phyloP scores from a whole-genome alignment of 37 sponge, comb jelly and placozoan genomes.

The Axinella damicornis region DNA sequence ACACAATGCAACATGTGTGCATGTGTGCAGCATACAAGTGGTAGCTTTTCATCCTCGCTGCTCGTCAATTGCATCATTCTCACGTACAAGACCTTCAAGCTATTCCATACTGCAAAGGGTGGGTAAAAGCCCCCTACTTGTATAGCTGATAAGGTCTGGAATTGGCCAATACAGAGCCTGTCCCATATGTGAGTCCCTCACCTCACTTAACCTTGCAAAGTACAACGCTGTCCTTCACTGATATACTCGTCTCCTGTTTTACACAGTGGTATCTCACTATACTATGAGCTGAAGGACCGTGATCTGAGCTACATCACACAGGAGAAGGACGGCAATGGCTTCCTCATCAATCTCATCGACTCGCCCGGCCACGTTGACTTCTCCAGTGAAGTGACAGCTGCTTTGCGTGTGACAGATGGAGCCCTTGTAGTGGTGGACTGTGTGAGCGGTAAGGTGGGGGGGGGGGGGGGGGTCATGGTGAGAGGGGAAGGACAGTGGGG shows the following conservation, averaged over 20 bases:
- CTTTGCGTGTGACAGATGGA: conserved; percentile 98
- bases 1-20: too few species aligned
- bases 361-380: conserved; percentile 99
- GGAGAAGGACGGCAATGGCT: conserved; percentile 90
- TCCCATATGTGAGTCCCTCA: too few species aligned
- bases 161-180: too few species aligned
- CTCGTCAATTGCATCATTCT: too few species aligned
- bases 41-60: too few species aligned
- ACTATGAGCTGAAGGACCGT: conserved; percentile 91
- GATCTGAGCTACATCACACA: conserved; percentile 85
- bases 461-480: background rate
- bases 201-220: too few species aligned
- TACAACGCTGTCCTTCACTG: too few species aligned
- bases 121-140: too few species aligned
- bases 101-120: too few species aligned
- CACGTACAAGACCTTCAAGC: too few species aligned
- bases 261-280: conserved; percentile 90
- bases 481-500: background rate
- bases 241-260: background rate
- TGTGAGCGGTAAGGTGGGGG: conserved; percentile 86
- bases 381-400: conserved; percentile 98
- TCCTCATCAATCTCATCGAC: conserved; percentile 99
- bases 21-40: too few species aligned
- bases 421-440: conserved; percentile 99
- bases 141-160: too few species aligned